Conservation (phyloP, 2,113 vertebrate species). For the Phalacrocorax carbo region DNA sequence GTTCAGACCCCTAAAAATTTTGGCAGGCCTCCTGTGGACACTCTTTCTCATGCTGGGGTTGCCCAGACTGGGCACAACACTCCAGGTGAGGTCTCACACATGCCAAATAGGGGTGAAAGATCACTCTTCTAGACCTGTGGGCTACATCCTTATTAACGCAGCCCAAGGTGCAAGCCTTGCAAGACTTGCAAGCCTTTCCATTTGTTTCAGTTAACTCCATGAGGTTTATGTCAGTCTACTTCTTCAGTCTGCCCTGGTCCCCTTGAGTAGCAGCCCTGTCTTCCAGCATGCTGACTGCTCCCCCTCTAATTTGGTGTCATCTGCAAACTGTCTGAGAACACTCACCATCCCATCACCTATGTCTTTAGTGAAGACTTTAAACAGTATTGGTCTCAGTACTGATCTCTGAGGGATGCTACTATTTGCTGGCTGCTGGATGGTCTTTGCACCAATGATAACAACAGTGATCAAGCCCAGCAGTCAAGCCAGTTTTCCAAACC, state of each 20-base stretch:
- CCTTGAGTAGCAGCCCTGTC: not conserved
- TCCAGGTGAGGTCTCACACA: not conserved
- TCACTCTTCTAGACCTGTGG: not conserved
- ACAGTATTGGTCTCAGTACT: not conserved
- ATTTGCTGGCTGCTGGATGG: not conserved
- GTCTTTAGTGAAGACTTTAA: not conserved
- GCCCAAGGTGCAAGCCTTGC: not conserved
- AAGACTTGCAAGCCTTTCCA: not conserved
- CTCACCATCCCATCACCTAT: not conserved
- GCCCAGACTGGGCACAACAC: not conserved
- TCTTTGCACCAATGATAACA: not conserved
- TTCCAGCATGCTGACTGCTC: not conserved
- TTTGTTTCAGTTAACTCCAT: not conserved
- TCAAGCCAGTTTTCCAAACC: not conserved
- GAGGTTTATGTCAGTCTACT: not conserved
- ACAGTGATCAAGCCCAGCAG: not conserved
- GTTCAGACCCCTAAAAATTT: not conserved
- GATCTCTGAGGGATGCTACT: not conserved
- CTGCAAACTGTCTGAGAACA: not conserved
- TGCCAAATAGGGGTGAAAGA: not conserved
- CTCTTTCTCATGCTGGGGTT: not conserved
- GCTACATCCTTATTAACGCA: not conserved
- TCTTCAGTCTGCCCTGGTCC: not conserved
- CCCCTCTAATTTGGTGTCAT: not conserved
- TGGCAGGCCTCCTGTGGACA: not conserved